A percentile compares a stretch with the other conserved stretches of the same genome.
Evolutionary conservation across 2,888 invertebrate species (phyloP).

Genomic region (Noctua janthe): DNA sequence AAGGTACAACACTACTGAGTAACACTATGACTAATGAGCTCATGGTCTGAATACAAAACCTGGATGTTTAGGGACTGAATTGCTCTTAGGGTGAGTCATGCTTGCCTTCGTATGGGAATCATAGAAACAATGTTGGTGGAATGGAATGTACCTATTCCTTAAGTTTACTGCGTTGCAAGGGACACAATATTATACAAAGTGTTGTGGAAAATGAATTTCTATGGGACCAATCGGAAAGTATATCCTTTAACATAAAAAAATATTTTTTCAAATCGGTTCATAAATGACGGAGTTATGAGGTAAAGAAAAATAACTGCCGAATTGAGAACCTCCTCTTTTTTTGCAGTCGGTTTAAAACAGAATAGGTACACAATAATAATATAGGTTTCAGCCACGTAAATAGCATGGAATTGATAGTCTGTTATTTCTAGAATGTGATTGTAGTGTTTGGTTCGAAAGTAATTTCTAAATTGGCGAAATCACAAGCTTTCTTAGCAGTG

Average conservation of each 20-base stretch:
- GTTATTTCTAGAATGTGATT: conserved; percentile 35
- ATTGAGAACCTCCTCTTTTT: too few species aligned
- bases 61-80: conserved; percentile 42
- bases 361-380: neutral
- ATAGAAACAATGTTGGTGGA: conserved; percentile 1
- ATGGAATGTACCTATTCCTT: neutral
- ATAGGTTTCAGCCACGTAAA: neutral
- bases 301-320: too few species aligned
- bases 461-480: conserved; percentile 19
- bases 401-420: neutral
- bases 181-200: neutral
- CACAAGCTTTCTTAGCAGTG: conserved; percentile 44
- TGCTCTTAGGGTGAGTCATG: conserved; percentile 24
- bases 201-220: neutral
- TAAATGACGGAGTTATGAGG: too few species aligned
- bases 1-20: conserved; percentile 59
- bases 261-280: too few species aligned
- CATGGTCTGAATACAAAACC: conserved; percentile 45
- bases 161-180: neutral
- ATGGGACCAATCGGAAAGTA: too few species aligned
- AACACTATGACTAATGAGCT: conserved; percentile 68
- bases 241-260: too few species aligned
- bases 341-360: neutral
- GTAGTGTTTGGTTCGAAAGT: conserved; percentile 34
- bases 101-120: neutral